A percentile compares a stretch with the other conserved stretches of the same genome.
Conservation (phyloP, 2,888 invertebrate genomes). For the Sinhomidia bicolor region DNA sequence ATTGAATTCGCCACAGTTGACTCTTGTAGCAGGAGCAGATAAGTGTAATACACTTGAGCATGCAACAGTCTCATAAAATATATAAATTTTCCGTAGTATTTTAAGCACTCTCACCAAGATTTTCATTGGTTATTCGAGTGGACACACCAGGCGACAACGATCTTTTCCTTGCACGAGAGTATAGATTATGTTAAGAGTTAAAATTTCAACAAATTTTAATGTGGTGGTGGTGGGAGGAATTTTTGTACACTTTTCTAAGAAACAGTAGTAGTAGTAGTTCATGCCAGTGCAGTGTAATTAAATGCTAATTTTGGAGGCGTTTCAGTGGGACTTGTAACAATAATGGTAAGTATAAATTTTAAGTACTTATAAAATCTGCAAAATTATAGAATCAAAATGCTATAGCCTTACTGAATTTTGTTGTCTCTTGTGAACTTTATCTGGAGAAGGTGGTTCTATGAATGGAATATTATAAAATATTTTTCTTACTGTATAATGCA, state of each 20-base stretch:
- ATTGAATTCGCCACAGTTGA: conserved; percentile 20
- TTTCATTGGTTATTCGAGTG: not conserved
- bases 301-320: too few species aligned
- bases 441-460: too few species aligned
- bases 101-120: conserved; percentile 5
- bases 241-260: not conserved
- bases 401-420: too few species aligned
- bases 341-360: too few species aligned
- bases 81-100: not conserved
- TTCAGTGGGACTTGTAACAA: too few species aligned
- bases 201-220: not conserved
- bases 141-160: conserved; percentile 3
- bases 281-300: too few species aligned
- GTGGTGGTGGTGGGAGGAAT: not conserved
- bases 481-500: too few species aligned
- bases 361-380: too few species aligned
- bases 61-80: conserved; percentile 24
- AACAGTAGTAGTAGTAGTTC: too few species aligned
- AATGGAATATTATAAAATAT: too few species aligned
- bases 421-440: too few species aligned
- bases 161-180: not conserved
- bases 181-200: not conserved
- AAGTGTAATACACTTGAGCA: not conserved
- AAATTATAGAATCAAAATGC: too few species aligned
- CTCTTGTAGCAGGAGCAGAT: not conserved